Evolutionary conservation across 2,888 invertebrate genomes (phyloP).

Genomic region (Poecilus cupreus): DNA sequence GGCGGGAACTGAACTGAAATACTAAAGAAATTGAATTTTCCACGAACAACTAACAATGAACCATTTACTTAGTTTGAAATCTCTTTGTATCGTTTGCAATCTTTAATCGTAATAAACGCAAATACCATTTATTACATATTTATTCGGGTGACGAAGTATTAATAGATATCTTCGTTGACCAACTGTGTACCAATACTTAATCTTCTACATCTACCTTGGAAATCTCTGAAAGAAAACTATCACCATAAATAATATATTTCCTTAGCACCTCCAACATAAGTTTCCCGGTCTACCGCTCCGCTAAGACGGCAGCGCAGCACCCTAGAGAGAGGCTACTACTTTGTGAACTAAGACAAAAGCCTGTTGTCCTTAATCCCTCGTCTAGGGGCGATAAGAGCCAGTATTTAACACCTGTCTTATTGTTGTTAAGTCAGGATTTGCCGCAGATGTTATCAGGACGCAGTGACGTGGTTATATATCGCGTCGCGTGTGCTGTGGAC

Average conservation of each 20-base stretch:
- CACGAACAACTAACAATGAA: too few relatives aligned
- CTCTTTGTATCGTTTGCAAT: too few relatives aligned
- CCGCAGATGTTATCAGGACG: constrained; percentile 38
- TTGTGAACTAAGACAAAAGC: constrained; percentile 55
- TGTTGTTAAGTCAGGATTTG: constrained; percentile 58
- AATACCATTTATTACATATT: too few relatives aligned
- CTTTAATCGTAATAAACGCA: too few relatives aligned
- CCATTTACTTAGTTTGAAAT: too few relatives aligned
- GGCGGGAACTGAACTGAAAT: too few relatives aligned
- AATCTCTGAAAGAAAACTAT: too few relatives aligned
- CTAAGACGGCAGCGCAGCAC: background rate
- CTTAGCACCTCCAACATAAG: background rate
- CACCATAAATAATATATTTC: background rate
- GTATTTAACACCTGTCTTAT: constrained; percentile 59
- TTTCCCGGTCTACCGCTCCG: background rate
- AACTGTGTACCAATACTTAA: too few relatives aligned
- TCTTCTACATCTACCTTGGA: too few relatives aligned
- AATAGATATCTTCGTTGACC: too few relatives aligned
- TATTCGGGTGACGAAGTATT: too few relatives aligned
- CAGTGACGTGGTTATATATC: constrained; percentile 33
- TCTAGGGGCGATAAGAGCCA: constrained; percentile 48
- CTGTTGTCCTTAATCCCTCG: constrained; percentile 50
- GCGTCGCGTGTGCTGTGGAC: background rate
- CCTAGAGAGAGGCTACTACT: constrained; percentile 24
- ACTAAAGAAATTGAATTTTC: too few relatives aligned